A percentile compares a stretch with the other conserved stretches of the same genome.
Evolutionary conservation across 2,797 vertebrate species (phyloP).

Genomic region (Phrynocephalus vlangalii): DNA sequence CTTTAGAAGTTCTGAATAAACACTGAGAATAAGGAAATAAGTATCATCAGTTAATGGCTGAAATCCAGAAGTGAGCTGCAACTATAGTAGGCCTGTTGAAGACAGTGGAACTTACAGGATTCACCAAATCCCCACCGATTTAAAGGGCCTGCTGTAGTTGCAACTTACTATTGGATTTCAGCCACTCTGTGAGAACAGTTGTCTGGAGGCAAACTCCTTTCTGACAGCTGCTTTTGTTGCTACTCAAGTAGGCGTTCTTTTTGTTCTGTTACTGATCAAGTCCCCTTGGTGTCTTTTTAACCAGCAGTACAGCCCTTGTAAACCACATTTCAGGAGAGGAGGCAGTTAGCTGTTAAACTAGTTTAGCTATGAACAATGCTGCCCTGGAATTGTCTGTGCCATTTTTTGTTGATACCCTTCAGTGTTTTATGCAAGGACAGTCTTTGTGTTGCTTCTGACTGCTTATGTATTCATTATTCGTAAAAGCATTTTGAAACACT

Average conservation of each 20-base stretch:
- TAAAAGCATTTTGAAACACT: constrained; percentile 3
- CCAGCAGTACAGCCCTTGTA: not conserved
- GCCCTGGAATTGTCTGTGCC: constrained; percentile 2
- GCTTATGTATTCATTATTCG: constrained; percentile 14
- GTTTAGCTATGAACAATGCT: not conserved
- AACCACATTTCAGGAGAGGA: constrained; percentile 13
- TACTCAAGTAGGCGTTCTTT: not conserved
- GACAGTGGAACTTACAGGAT: too few relatives aligned
- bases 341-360: not conserved
- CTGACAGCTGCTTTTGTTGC: constrained; percentile 28
- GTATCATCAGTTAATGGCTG: not conserved
- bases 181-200: not conserved
- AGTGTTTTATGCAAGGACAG: not conserved
- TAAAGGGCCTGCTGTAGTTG: too few relatives aligned
- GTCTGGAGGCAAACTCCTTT: not conserved
- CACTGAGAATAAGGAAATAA: not conserved
- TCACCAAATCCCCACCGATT: too few relatives aligned
- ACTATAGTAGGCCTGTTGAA: too few relatives aligned
- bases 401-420: constrained; percentile 28
- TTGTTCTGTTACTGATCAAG: not conserved
- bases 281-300: not conserved
- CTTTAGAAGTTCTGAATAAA: constrained; percentile 15
- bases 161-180: too few relatives aligned
- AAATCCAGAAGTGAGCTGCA: too few relatives aligned
- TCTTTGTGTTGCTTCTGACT: not conserved